Conservation (phyloP, 1,140 invertebrate species). For the Elymnias hypermnestra region DNA sequence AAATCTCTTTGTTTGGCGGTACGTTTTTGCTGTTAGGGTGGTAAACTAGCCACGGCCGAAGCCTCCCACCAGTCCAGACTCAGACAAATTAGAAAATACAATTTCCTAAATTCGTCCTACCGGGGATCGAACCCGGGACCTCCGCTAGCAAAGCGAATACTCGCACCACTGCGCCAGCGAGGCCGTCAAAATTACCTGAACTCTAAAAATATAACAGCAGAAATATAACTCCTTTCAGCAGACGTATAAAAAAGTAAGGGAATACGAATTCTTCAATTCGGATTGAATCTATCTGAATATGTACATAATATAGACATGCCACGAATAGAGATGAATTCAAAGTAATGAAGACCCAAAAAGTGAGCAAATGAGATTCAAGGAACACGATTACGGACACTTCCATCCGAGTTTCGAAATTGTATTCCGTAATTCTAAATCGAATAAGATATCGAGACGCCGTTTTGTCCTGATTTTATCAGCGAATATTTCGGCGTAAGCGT, state of each 20-base stretch:
- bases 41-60: too few relatives aligned
- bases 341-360: conserved; percentile 18
- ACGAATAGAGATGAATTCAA: conserved; percentile 11
- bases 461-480: conserved; percentile 16
- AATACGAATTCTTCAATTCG: neutral
- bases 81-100: too few relatives aligned
- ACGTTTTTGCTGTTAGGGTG: too few relatives aligned
- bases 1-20: too few relatives aligned
- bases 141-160: too few relatives aligned
- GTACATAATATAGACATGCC: neutral
- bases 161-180: too few relatives aligned
- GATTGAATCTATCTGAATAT: neutral
- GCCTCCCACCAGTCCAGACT: too few relatives aligned
- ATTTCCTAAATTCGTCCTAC: too few relatives aligned
- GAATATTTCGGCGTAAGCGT: neutral
- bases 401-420: conserved; percentile 18
- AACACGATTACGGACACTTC: conserved; percentile 17
- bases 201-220: too few relatives aligned
- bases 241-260: neutral
- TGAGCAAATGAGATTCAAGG: conserved; percentile 17
- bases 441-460: conserved; percentile 20
- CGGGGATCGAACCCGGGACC: too few relatives aligned
- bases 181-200: too few relatives aligned
- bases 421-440: conserved; percentile 24
- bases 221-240: too few relatives aligned